Conservation (phyloP, 2,113 vertebrate genomes). For the Dolichallabes microphthalmus region DNA sequence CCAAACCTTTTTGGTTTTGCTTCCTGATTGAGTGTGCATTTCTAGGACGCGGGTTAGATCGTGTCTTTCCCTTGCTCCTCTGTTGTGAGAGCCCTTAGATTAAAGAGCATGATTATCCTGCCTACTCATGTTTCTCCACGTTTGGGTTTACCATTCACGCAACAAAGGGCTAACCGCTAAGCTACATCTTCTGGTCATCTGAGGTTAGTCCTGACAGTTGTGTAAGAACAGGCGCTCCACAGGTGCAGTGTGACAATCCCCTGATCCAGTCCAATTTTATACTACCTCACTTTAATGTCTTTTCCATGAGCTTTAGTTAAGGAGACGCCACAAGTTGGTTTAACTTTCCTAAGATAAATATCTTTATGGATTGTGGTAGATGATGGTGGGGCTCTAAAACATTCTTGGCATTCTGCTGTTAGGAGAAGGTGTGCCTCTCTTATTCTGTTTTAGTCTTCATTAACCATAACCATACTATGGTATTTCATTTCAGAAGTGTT, state of each 20-base stretch:
- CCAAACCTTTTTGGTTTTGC: no score
- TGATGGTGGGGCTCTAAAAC: background rate
- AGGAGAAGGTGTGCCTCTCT: background rate
- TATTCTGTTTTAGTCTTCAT: background rate
- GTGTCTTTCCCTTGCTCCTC: no score
- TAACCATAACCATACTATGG: background rate
- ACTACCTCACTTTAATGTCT: constrained; percentile 24
- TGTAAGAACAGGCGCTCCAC: constrained; percentile 21
- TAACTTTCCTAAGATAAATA: constrained; percentile 33
- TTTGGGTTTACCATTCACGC: no score
- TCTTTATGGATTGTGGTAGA: background rate
- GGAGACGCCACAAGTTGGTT: constrained; percentile 42
- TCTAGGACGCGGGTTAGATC: no score
- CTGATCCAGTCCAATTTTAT: constrained; percentile 41
- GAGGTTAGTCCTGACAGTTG: no score
- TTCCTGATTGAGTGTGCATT: no score
- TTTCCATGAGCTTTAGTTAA: constrained; percentile 24
- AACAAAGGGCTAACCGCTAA: no score
- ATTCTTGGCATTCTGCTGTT: no score
- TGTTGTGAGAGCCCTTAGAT: no score
- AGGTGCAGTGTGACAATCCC: constrained; percentile 25
- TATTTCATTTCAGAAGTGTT: background rate
- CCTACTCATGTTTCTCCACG: no score
- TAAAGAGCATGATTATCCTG: no score
- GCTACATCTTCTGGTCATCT: no score